phyloP scores from a whole-genome alignment of 1,140 invertebrate genomes.

The Drosophila ercepeae region DNA sequence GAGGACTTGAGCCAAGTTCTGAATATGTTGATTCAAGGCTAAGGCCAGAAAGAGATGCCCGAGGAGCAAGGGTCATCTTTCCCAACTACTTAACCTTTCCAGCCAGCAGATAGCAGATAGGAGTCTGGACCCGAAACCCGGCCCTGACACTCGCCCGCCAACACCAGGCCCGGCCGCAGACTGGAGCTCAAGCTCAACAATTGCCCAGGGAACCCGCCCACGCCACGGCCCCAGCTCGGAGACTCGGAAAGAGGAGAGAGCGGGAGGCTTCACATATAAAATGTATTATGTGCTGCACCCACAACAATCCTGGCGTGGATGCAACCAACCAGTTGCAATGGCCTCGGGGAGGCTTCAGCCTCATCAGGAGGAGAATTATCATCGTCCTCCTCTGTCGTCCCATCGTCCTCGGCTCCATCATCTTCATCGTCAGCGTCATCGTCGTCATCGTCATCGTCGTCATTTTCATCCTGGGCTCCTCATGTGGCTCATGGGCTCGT shows the following conservation, averaged over 20 bases:
- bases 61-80: conserved; percentile 19
- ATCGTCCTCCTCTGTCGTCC: conserved; percentile 18
- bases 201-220: conserved; percentile 50
- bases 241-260: background rate
- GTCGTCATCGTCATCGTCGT: conserved; percentile 23
- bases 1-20: conserved; percentile 32
- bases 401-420: conserved; percentile 2
- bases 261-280: conserved; percentile 47
- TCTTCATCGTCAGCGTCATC: conserved; percentile 26
- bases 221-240: background rate
- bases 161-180: conserved; percentile 27
- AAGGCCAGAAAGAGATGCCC: conserved; percentile 26
- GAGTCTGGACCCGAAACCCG: conserved; percentile 36
- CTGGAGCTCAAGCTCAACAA: conserved; percentile 42
- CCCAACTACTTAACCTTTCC: conserved; percentile 77
- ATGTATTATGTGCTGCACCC: conserved; percentile 69
- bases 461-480: conserved; percentile 24
- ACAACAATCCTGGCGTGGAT: conserved; percentile 37
- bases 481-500: conserved; percentile 55
- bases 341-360: conserved; percentile 35
- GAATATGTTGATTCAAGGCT: conserved; percentile 68
- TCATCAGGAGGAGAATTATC: conserved; percentile 43
- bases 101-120: conserved; percentile 39
- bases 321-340: conserved; percentile 70
- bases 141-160: conserved; percentile 66